These are phyloP conservation scores for Xenus cinereus DNA, from an alignment of 2,113 vertebrate genomes.

Conservation along the genomic window DNA sequence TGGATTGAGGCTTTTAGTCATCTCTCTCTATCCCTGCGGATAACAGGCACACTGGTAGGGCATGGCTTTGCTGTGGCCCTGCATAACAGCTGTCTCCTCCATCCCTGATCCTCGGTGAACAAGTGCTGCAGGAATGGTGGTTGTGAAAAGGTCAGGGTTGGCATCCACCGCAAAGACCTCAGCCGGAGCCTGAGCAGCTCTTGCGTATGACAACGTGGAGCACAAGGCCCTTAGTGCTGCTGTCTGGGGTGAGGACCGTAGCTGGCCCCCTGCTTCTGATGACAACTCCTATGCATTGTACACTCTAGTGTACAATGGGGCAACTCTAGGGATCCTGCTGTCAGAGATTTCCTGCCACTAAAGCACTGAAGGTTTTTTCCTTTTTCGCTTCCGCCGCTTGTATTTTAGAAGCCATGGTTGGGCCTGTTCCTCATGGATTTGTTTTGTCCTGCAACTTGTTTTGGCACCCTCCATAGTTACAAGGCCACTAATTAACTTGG, in stretches of 20 bases:
- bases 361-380: not conserved
- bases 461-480: not conserved
- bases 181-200: accelerated
- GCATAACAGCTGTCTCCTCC: not conserved
- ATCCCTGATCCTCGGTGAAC: accelerated
- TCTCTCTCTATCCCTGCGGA: not conserved
- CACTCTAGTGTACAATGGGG: too few relatives aligned
- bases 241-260: not conserved
- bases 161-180: accelerated
- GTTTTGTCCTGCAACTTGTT: not conserved
- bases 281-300: not conserved
- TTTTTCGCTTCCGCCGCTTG: accelerated
- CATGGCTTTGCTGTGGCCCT: not conserved
- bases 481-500: not conserved
- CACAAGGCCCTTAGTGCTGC: not conserved
- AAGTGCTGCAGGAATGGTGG: not conserved
- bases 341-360: not conserved
- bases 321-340: not conserved
- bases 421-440: not conserved
- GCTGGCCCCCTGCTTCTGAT: not conserved
- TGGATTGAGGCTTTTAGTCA: not conserved
- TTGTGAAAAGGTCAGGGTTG: not conserved
- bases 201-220: accelerated
- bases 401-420: not conserved
- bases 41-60: not conserved